Percentiles rank a stretch among this genome's conserved stretches.
phyloP scores from a whole-genome alignment of 2,113 vertebrate species.

The Rutilus rutilus region DNA sequence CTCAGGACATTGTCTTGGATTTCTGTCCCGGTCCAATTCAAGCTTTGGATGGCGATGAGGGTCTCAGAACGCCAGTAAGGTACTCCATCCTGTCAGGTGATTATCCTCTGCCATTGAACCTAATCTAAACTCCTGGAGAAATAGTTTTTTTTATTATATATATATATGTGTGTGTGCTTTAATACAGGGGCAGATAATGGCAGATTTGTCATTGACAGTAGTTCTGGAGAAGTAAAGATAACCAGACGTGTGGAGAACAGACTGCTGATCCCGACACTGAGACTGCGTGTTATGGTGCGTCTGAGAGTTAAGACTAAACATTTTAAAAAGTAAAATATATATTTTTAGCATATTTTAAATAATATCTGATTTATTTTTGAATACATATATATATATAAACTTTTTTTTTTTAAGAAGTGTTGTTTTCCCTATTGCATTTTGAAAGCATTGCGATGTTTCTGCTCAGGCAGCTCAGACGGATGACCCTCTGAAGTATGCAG shows the following conservation, averaged over 20 bases:
- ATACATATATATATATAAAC: background rate
- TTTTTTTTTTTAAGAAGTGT: background rate
- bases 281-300: slow-evolving; percentile 77
- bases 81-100: slow-evolving; percentile 81
- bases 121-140: background rate
- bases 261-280: slow-evolving; percentile 61
- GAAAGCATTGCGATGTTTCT: slow-evolving; percentile 7
- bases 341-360: too few species aligned
- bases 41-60: slow-evolving; percentile 82
- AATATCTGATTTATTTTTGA: too few species aligned
- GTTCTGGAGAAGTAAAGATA: slow-evolving; percentile 67
- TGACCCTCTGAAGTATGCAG: slow-evolving; percentile 79
- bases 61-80: slow-evolving; percentile 70
- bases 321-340: too few species aligned
- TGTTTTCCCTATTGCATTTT: slow-evolving; percentile 9
- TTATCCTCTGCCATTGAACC: background rate
- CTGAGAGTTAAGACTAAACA: background rate
- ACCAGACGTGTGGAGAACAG: slow-evolving; percentile 63
- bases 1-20: slow-evolving; percentile 68
- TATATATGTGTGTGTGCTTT: background rate
- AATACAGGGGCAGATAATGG: slow-evolving; percentile 66
- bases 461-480: slow-evolving; percentile 77
- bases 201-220: slow-evolving; percentile 71
- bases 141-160: background rate
- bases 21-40: slow-evolving; percentile 79